Conservation (phyloP, 2,113 vertebrate species). For the Telmatochromis brachygnathus region DNA sequence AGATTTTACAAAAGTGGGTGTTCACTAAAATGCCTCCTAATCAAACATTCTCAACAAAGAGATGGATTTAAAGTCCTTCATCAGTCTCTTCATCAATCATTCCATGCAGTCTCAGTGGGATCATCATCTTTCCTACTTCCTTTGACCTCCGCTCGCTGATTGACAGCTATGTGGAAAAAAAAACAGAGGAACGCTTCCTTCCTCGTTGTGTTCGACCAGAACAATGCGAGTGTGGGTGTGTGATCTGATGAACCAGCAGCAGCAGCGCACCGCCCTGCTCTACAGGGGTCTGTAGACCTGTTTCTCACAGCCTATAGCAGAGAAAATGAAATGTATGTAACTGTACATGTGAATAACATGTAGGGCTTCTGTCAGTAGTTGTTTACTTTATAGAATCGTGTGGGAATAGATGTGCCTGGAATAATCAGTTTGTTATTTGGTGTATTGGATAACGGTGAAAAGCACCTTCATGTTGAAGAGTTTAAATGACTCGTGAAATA, state of each 20-base stretch:
- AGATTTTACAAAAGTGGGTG: neutral
- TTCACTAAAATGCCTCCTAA: neutral
- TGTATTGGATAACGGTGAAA: neutral
- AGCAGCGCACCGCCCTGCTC: neutral
- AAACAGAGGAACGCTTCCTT: slow-evolving; percentile 9
- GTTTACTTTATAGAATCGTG: neutral
- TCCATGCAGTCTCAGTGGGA: slow-evolving; percentile 12
- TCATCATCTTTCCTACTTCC: slow-evolving; percentile 34
- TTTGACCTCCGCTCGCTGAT: neutral
- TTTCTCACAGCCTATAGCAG: neutral
- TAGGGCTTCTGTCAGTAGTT: neutral
- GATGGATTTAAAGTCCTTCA: neutral
- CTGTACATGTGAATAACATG: neutral
- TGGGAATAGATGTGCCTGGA: neutral
- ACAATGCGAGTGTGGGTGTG: neutral
- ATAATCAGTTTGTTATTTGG: neutral
- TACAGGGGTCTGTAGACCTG: neutral
- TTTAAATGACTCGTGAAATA: neutral
- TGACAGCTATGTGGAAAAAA: slow-evolving; percentile 39
- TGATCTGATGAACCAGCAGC: neutral
- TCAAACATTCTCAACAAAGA: neutral
- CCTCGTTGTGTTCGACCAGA: neutral
- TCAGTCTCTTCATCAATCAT: slow-evolving; percentile 21
- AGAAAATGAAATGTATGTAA: neutral
- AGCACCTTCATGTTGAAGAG: neutral